Evolutionary conservation across 2,888 invertebrate species (phyloP).

Genomic region (Cephus runcator): DNA sequence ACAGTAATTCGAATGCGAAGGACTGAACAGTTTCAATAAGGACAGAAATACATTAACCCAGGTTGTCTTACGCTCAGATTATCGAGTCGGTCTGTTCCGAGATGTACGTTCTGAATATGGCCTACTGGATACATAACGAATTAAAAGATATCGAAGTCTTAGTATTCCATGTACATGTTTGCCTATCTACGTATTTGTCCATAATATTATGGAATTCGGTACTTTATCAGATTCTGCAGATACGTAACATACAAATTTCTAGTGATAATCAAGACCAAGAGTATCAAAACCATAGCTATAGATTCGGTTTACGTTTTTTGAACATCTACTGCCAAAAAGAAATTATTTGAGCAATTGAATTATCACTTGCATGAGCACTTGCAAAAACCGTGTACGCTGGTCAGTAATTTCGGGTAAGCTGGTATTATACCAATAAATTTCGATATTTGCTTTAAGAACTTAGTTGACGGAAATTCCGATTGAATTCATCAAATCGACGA

Average conservation of each 20-base stretch:
- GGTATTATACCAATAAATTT: neutral
- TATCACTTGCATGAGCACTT: neutral
- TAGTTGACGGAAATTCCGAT: no score
- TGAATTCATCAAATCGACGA: neutral
- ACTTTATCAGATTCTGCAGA: neutral
- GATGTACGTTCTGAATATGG: neutral
- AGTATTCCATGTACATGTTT: neutral
- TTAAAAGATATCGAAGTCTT: neutral
- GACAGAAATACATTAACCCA: neutral
- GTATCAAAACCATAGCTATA: neutral
- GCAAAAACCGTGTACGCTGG: neutral
- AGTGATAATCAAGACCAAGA: neutral
- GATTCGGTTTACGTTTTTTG: neutral
- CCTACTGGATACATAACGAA: neutral
- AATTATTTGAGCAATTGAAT: neutral
- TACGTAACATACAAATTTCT: neutral
- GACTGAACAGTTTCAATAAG: neutral
- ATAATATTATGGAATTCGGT: neutral
- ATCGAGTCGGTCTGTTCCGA: neutral
- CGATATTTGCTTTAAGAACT: no score
- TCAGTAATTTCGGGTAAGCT: neutral
- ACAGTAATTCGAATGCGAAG: slow-evolving; percentile 10
- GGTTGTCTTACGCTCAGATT: slow-evolving; percentile 1
- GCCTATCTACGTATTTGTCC: neutral
- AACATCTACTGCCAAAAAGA: neutral